Evolutionary conservation across 35 echinoderm and acorn worm species (phyloP).

Genomic region (Antedon bifida): DNA sequence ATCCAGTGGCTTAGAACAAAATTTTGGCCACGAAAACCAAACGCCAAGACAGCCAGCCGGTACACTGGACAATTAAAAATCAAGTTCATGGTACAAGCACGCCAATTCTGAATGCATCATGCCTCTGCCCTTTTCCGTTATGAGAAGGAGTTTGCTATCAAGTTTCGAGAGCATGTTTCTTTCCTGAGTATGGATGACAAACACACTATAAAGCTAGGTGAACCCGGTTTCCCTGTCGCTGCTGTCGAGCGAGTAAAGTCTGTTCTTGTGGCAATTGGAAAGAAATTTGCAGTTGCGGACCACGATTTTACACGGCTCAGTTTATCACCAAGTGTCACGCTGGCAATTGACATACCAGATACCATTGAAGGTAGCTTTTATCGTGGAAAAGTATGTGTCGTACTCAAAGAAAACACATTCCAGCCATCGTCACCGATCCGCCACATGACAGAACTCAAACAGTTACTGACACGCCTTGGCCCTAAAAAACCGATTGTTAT

Average conservation of each 20-base stretch:
- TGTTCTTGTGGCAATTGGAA: too few species aligned
- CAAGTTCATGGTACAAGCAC: slow-evolving; percentile 11
- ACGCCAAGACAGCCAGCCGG: neutral
- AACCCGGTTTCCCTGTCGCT: slow-evolving; percentile 30
- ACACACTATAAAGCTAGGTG: slow-evolving; percentile 24
- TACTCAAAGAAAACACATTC: too few species aligned
- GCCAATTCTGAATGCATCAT: slow-evolving; percentile 1
- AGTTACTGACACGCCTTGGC: neutral
- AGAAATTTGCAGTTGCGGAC: too few species aligned
- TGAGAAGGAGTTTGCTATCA: neutral
- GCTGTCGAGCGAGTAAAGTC: slow-evolving; percentile 40
- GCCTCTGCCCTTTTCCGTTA: neutral
- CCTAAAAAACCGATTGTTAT: neutral
- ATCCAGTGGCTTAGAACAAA: slow-evolving; percentile 22
- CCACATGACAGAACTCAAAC: neutral
- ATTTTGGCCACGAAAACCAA: neutral
- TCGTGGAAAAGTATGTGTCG: too few species aligned
- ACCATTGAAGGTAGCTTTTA: too few species aligned
- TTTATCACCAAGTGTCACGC: too few species aligned
- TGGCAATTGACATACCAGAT: too few species aligned
- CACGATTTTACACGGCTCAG: too few species aligned
- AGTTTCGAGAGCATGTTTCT: neutral
- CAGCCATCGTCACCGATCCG: too few species aligned
- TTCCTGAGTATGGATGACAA: neutral
- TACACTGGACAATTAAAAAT: slow-evolving; percentile 23